Percentiles rank a stretch among this genome's conserved stretches.
Conservation (phyloP, 1,140 invertebrate species). For the Pygmarrhopalites habei region DNA sequence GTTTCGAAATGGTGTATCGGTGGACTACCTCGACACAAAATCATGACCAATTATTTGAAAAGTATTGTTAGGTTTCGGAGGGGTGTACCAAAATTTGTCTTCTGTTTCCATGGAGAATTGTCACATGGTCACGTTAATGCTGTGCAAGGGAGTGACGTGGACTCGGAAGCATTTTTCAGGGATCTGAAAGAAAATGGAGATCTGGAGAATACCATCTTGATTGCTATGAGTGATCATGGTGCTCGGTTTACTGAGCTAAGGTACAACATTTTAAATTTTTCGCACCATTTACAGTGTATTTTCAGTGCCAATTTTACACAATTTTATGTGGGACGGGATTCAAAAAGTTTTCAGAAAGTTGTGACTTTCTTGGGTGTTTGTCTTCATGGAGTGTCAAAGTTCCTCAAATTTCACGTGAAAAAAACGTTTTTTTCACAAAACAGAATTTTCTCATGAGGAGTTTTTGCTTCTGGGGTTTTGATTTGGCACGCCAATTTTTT, state of each 20-base stretch:
- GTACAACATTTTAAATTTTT: too few species aligned
- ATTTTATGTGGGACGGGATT: too few species aligned
- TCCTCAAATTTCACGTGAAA: neutral
- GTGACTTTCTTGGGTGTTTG: neutral
- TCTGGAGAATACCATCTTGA: slow-evolving; percentile 69
- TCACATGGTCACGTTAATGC: slow-evolving; percentile 78
- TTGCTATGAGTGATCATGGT: slow-evolving; percentile 84
- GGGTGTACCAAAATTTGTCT: slow-evolving; percentile 67
- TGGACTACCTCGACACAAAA: slow-evolving; percentile 63
- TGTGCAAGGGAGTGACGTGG: slow-evolving; percentile 66
- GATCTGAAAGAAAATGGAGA: slow-evolving; percentile 53
- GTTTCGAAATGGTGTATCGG: slow-evolving; percentile 60
- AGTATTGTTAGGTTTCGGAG: slow-evolving; percentile 56
- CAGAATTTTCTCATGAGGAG: too few species aligned
- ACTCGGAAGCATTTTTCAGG: slow-evolving; percentile 51
- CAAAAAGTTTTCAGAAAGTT: neutral
- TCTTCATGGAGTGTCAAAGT: neutral
- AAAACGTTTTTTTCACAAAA: too few species aligned
- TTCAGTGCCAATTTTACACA: too few species aligned
- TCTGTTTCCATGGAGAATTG: slow-evolving; percentile 82
- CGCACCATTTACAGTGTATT: too few species aligned
- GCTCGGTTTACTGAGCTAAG: slow-evolving; percentile 53
- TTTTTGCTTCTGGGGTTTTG: too few species aligned
- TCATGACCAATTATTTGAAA: slow-evolving; percentile 59
- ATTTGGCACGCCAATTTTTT: too few species aligned